phyloP scores from a whole-genome alignment of 2,113 vertebrate genomes.

The Microcebus lehilahytsara region DNA sequence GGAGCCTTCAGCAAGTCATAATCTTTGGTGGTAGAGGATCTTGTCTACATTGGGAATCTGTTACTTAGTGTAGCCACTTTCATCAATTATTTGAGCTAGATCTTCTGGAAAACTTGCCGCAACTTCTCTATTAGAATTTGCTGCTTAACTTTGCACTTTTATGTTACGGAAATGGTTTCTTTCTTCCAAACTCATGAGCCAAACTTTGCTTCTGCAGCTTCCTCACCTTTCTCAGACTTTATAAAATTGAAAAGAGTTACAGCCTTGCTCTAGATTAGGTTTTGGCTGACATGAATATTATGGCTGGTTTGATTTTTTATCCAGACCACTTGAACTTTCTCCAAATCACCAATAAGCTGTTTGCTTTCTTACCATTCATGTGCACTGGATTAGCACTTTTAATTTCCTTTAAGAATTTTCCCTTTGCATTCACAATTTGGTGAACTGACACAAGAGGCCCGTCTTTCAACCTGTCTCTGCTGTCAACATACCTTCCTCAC shows the following conservation, averaged over 20 bases:
- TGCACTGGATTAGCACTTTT: background rate
- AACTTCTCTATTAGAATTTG: background rate
- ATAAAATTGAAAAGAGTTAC: background rate
- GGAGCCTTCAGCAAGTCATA: background rate
- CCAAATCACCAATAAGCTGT: background rate
- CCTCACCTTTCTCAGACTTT: background rate
- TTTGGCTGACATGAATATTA: background rate
- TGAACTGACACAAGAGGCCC: background rate
- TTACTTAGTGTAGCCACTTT: background rate
- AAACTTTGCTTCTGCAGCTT: background rate
- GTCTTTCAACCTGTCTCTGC: background rate
- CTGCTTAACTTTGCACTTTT: background rate
- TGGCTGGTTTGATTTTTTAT: background rate
- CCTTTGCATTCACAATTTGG: background rate
- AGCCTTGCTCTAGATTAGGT: background rate
- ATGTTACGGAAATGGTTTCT: background rate
- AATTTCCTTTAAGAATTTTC: background rate
- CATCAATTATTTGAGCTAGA: background rate
- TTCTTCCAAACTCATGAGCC: background rate
- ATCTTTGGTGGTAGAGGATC: background rate
- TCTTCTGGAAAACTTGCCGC: background rate
- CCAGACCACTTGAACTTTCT: background rate
- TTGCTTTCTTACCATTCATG: background rate
- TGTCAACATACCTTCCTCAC: background rate
- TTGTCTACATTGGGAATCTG: background rate